phyloP scores from a whole-genome alignment of 2,797 vertebrate genomes.

The Sebastes wilsoni region DNA sequence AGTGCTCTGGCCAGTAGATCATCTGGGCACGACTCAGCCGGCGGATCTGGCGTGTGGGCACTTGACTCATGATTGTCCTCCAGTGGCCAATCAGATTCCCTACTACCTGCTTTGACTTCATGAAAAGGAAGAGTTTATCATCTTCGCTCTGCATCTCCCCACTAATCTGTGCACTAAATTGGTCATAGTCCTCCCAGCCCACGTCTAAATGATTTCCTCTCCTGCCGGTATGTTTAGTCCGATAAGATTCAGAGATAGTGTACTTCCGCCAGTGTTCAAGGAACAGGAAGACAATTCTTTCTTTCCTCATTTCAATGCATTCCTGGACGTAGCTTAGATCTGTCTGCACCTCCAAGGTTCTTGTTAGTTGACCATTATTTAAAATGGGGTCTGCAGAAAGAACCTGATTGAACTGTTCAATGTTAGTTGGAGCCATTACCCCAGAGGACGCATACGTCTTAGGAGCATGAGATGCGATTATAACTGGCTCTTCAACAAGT shows the following conservation, averaged over 20 bases:
- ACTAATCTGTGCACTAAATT: constrained; percentile 51
- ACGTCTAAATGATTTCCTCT: constrained; percentile 61
- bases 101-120: constrained; percentile 89
- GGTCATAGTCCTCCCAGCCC: constrained; percentile 68
- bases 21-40: constrained; percentile 85
- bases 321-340: constrained; percentile 87
- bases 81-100: constrained; percentile 91
- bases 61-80: constrained; percentile 90
- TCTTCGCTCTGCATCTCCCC: constrained; percentile 81
- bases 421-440: constrained; percentile 62
- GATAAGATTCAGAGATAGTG: constrained; percentile 82
- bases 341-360: constrained; percentile 83
- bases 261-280: constrained; percentile 95
- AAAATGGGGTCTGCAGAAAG: constrained; percentile 73
- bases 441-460: constrained; percentile 65
- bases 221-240: constrained; percentile 70
- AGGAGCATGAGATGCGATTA: constrained; percentile 64
- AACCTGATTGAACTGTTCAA: constrained; percentile 70
- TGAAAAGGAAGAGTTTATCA: constrained; percentile 84
- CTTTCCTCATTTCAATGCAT: constrained; percentile 89
- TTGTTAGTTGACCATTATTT: constrained; percentile 79
- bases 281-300: constrained; percentile 92
- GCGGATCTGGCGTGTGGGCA: constrained; percentile 86
- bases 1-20: constrained; percentile 97
- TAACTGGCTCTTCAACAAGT: constrained; percentile 76